Evolutionary conservation across 2,113 vertebrate species (phyloP).

Genomic region (Oreotragus oreotragus): DNA sequence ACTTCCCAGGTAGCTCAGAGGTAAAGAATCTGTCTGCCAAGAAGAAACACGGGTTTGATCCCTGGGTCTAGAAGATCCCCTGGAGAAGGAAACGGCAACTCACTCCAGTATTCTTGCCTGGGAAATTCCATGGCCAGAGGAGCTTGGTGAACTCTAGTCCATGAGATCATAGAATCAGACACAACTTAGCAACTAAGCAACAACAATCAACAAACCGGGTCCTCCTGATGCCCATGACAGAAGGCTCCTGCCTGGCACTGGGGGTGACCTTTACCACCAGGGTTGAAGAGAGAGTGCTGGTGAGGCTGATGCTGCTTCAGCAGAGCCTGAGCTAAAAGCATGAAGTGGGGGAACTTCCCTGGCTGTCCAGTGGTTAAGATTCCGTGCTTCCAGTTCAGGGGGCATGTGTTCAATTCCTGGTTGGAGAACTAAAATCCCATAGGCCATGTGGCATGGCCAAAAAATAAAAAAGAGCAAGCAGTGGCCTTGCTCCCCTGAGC

Average conservation of each 20-base stretch:
- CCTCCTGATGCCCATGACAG: fast-evolving
- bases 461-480: background rate
- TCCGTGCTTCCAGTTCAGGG: background rate
- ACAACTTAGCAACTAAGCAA: background rate
- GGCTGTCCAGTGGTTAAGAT: background rate
- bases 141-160: background rate
- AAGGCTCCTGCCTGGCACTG: background rate
- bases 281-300: background rate
- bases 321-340: background rate
- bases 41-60: background rate
- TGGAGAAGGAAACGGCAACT: background rate
- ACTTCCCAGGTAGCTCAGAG: background rate
- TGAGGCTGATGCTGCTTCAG: fast-evolving
- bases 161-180: background rate
- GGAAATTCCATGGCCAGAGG: background rate
- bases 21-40: background rate
- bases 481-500: fast-evolving
- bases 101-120: background rate
- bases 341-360: background rate
- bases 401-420: background rate
- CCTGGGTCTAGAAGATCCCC: background rate
- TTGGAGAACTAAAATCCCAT: background rate
- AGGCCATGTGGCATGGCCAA: background rate
- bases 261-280: no score
- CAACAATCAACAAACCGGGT: background rate